These are phyloP conservation scores for Copsychus sechellarum DNA, from an alignment of 2,113 vertebrate species.

Conservation along the genomic window DNA sequence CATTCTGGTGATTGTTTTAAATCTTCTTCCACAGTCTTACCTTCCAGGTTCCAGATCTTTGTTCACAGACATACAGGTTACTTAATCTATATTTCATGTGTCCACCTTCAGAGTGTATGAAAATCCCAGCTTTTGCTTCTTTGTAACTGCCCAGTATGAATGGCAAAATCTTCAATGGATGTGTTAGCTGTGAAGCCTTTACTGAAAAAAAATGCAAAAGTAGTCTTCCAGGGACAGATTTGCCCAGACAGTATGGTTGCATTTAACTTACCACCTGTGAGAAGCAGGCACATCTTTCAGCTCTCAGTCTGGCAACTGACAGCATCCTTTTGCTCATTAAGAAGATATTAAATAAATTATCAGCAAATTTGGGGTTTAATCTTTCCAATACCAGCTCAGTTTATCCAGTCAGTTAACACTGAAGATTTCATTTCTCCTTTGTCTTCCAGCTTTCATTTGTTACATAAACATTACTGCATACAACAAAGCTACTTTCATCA, in stretches of 20 bases:
- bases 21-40: not conserved
- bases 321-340: not conserved
- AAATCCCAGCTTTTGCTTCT: not conserved
- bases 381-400: not conserved
- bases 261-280: not conserved
- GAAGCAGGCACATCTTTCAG: not conserved
- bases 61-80: accelerated
- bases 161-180: not conserved
- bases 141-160: not conserved
- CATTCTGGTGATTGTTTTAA: not conserved
- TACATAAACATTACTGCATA: not conserved
- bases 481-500: not conserved
- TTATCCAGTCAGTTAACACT: not conserved
- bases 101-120: not conserved
- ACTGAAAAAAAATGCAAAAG: not conserved
- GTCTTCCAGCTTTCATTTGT: not conserved
- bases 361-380: not conserved
- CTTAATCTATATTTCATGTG: not conserved
- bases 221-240: not conserved
- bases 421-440: not conserved
- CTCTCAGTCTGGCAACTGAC: not conserved
- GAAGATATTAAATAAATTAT: not conserved
- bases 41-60: not conserved
- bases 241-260: not conserved
- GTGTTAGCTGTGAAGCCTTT: not conserved